A percentile compares a stretch with the other conserved stretches of the same genome.
Conservation (phyloP, 2,797 vertebrate species). For the Spizella passerina region DNA sequence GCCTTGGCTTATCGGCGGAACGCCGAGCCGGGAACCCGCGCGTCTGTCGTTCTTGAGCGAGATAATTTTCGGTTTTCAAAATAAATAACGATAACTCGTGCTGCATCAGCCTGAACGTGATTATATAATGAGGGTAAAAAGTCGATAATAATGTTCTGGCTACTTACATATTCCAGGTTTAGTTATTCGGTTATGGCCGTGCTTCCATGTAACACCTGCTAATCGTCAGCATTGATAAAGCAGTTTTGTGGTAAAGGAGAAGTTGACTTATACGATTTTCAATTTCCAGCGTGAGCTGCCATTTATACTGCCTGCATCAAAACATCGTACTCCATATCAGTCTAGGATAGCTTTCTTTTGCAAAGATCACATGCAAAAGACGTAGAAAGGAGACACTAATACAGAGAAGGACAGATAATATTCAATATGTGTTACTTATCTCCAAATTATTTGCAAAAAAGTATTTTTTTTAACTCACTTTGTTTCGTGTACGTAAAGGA, state of each 20-base stretch:
- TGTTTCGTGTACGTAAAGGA: fast-evolving
- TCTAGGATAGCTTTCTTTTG: not conserved
- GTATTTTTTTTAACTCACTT: fast-evolving
- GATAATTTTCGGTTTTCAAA: not conserved
- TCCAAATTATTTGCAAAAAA: not conserved
- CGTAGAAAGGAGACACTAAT: not conserved
- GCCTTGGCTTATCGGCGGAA: not conserved
- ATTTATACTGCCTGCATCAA: not conserved
- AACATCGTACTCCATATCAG: not conserved
- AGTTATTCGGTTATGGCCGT: not conserved
- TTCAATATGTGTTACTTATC: fast-evolving
- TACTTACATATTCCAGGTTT: not conserved
- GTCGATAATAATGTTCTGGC: not conserved
- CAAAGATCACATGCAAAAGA: not conserved
- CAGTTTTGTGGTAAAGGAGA: not conserved
- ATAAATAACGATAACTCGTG: not conserved
- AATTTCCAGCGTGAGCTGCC: not conserved
- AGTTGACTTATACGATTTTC: not conserved
- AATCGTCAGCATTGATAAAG: not conserved
- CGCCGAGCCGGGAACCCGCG: not conserved
- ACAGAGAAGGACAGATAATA: not conserved
- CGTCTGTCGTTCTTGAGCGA: fast-evolving
- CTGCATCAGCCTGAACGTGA: not conserved
- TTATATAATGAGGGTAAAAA: not conserved
- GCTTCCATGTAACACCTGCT: not conserved